Evolutionary conservation across 2,888 invertebrate genomes (phyloP).

Genomic region (Rhagonycha lutea): DNA sequence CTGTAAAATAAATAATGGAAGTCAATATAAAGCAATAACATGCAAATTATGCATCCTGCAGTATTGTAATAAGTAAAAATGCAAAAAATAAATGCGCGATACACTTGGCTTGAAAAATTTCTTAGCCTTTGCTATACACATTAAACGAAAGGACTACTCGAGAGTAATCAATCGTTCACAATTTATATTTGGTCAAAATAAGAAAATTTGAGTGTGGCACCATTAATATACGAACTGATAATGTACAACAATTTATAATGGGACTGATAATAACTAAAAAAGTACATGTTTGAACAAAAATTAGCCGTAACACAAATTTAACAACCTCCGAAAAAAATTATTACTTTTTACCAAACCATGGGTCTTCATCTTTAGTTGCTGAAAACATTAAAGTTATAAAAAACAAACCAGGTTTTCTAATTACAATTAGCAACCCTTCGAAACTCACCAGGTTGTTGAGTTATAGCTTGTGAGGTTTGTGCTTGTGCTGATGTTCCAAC

Average conservation of each 20-base stretch:
- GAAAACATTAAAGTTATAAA: conserved; percentile 5
- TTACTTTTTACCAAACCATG: neutral
- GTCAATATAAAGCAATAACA: neutral
- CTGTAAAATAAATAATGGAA: neutral
- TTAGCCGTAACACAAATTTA: neutral
- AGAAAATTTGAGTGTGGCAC: neutral
- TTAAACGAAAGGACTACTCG: neutral
- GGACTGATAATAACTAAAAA: neutral
- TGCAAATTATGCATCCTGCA: neutral
- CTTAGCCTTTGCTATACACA: neutral
- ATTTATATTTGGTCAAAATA: neutral
- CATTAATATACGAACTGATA: neutral
- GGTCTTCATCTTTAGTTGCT: conserved; percentile 22
- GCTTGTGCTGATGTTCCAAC: conserved; percentile 56
- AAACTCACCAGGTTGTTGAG: conserved; percentile 51
- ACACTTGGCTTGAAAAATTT: neutral
- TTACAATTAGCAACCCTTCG: neutral
- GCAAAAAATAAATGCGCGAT: neutral
- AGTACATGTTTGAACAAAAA: neutral
- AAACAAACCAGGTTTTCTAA: neutral
- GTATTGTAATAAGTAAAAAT: neutral
- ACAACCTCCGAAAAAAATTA: neutral
- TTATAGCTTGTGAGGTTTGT: conserved; percentile 49
- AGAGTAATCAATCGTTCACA: neutral
- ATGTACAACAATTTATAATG: neutral